phyloP scores from a whole-genome alignment of 2,888 invertebrate species.

The Acanthoscelides obtectus region DNA sequence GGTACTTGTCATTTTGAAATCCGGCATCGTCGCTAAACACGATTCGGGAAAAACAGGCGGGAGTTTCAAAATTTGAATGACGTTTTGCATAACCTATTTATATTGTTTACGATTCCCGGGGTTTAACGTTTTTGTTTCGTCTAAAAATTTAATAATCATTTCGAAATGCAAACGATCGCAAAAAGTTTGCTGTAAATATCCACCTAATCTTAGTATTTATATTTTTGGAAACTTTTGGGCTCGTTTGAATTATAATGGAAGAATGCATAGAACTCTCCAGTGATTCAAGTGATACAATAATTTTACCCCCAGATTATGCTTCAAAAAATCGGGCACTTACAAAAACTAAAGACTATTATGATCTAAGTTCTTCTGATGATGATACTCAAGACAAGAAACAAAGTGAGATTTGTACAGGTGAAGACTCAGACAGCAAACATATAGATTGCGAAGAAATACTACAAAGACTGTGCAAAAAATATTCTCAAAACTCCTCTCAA shows the following conservation, averaged over 20 bases:
- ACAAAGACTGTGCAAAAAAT: not conserved
- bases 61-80: not conserved
- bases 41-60: not conserved
- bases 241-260: not conserved
- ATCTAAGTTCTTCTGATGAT: not conserved
- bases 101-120: not conserved
- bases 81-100: not conserved
- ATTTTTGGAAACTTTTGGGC: not conserved
- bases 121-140: not conserved
- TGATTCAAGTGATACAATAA: constrained; percentile 3
- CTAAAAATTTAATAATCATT: not conserved
- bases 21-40: not conserved
- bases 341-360: not conserved
- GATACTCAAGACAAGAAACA: not conserved
- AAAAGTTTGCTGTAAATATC: not conserved
- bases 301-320: not conserved
- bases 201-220: no score
- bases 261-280: not conserved
- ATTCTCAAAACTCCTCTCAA: not conserved
- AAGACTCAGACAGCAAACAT: not conserved
- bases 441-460: not conserved
- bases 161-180: not conserved
- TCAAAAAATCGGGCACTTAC: not conserved
- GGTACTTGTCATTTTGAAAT: not conserved
- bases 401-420: not conserved